These are phyloP conservation scores for Zosterops lateralis DNA, from an alignment of 2,113 vertebrate species.

Conservation along the genomic window DNA sequence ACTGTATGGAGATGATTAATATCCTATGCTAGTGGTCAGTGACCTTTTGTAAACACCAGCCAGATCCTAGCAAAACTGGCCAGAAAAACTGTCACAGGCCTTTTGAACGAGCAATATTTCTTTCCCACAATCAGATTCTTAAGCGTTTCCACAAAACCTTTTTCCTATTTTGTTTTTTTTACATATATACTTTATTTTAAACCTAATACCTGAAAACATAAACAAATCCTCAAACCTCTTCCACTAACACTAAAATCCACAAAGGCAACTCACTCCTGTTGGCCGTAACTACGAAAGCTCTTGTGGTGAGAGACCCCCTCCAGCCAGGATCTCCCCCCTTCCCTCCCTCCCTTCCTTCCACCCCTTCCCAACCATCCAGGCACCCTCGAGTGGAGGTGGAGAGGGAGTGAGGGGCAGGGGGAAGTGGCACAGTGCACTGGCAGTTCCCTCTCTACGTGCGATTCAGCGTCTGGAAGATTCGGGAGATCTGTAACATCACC, in stretches of 20 bases:
- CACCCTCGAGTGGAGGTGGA: neutral
- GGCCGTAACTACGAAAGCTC: conserved; percentile 32
- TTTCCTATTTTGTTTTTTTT: conserved; percentile 65
- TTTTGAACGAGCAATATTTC: neutral
- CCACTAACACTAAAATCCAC: conserved; percentile 60
- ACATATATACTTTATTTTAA: conserved; percentile 16
- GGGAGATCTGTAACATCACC: conserved; percentile 97
- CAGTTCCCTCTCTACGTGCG: conserved; percentile 85
- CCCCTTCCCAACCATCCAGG: neutral
- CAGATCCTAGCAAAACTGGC: conserved; percentile 4
- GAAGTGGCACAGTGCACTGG: neutral
- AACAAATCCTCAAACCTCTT: conserved; percentile 43
- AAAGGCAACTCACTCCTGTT: conserved; percentile 56
- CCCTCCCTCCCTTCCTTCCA: neutral
- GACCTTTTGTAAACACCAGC: conserved; percentile 61
- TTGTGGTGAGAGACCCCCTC: neutral
- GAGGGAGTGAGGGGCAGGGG: neutral
- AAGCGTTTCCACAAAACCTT: conserved; percentile 74
- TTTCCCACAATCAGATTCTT: conserved; percentile 45
- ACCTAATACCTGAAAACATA: conserved; percentile 55
- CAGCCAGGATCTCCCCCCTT: neutral
- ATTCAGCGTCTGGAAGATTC: conserved; percentile 98
- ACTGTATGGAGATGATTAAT: conserved; percentile 21
- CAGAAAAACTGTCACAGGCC: neutral
- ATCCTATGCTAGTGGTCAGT: conserved; percentile 44